phyloP scores from a whole-genome alignment of 2,113 vertebrate species.

The Catagonus wagneri region DNA sequence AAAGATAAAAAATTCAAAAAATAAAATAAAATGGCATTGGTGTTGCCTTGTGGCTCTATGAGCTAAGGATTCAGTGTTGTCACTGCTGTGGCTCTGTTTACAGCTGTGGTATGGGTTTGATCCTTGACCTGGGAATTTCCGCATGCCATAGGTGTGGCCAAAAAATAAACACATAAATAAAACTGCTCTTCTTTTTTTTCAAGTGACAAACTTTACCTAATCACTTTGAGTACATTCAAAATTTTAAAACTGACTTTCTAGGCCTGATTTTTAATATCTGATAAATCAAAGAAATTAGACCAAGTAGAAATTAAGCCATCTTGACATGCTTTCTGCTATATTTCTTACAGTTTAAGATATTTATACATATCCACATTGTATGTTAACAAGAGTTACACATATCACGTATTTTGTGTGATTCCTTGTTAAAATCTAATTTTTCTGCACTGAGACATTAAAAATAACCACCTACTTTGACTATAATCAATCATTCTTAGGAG shows the following conservation, averaged over 20 bases:
- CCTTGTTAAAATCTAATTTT: constrained; percentile 27
- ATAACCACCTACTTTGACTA: background rate
- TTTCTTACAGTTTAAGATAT: constrained; percentile 19
- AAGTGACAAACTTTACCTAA: background rate
- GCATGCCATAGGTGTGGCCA: no score
- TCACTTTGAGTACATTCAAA: background rate
- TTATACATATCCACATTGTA: background rate
- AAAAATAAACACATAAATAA: no score
- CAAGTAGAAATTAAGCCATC: constrained; percentile 27
- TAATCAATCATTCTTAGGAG: background rate
- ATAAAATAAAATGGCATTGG: background rate
- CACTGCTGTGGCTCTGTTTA: no score
- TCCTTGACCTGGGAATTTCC: no score
- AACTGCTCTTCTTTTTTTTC: background rate
- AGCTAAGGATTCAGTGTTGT: no score
- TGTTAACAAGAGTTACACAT: background rate
- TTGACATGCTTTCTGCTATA: background rate
- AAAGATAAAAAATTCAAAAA: no score
- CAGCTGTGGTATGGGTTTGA: no score
- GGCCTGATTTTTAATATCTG: background rate
- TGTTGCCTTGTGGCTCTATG: no score
- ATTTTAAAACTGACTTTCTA: constrained; percentile 34
- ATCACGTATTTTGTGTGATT: background rate
- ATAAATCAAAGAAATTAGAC: constrained; percentile 26
- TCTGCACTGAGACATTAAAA: constrained; percentile 34